phyloP scores from a whole-genome alignment of 2,113 vertebrate genomes.

The Pachycephala philippinensis region DNA sequence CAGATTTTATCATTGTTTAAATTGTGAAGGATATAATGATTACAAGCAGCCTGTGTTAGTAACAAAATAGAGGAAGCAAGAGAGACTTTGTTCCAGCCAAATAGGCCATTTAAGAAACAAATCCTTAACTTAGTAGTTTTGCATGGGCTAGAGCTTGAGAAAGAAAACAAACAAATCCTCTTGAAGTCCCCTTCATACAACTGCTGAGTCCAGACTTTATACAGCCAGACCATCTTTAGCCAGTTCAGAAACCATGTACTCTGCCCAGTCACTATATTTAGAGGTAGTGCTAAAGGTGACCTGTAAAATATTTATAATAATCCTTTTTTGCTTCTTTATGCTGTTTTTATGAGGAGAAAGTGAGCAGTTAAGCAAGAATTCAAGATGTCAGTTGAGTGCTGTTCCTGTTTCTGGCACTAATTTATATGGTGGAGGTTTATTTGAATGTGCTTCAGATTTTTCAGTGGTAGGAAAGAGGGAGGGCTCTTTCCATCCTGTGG shows the following conservation, averaged over 20 bases:
- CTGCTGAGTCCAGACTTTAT: background rate
- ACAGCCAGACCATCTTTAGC: background rate
- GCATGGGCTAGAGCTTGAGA: constrained; percentile 44
- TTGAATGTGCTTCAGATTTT: constrained; percentile 33
- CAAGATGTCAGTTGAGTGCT: background rate
- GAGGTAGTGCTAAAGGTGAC: constrained; percentile 75
- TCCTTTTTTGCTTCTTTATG: constrained; percentile 38
- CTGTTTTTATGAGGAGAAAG: background rate
- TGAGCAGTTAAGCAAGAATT: background rate
- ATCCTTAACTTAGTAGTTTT: background rate
- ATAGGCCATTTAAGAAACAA: constrained; percentile 59
- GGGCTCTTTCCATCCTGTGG: background rate
- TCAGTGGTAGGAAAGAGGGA: background rate
- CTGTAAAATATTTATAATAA: background rate
- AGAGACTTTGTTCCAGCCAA: constrained; percentile 51
- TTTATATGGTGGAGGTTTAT: background rate
- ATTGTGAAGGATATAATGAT: constrained; percentile 11
- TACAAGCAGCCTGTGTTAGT: constrained; percentile 33
- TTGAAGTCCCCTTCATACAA: background rate
- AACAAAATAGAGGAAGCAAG: constrained; percentile 56
- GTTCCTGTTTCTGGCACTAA: background rate
- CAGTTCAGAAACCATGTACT: constrained; percentile 51
- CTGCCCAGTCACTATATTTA: constrained; percentile 55
- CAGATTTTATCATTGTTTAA: background rate
- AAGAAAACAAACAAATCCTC: constrained; percentile 4